A percentile compares a stretch with the other conserved stretches of the same genome.
Evolutionary conservation across 2,113 vertebrate genomes (phyloP).

Genomic region (Platysteira castanea): DNA sequence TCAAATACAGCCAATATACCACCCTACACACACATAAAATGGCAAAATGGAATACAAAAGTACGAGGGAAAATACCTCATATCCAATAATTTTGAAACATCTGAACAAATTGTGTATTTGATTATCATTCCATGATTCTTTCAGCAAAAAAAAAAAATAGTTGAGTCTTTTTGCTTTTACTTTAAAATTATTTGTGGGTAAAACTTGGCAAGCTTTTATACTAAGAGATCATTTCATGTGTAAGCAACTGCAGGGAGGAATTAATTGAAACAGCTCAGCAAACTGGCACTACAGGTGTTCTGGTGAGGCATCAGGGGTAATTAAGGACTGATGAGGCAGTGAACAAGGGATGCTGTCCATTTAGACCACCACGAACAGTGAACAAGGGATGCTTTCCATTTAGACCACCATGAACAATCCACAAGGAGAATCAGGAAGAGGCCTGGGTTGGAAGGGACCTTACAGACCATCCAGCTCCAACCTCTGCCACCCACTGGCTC

Average conservation of each 20-base stretch:
- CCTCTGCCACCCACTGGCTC: too few relatives aligned
- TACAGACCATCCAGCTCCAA: neutral
- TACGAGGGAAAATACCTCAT: neutral
- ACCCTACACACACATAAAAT: neutral
- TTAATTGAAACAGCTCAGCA: neutral
- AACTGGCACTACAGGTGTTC: neutral
- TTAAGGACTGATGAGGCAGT: neutral
- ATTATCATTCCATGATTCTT: neutral
- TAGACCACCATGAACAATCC: neutral
- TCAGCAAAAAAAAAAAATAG: neutral
- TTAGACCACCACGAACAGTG: too few relatives aligned
- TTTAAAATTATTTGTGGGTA: neutral
- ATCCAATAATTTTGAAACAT: neutral
- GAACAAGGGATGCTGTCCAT: too few relatives aligned
- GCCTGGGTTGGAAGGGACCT: neutral
- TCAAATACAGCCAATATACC: neutral
- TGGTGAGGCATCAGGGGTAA: neutral
- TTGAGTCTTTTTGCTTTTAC: neutral
- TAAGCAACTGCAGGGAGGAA: neutral
- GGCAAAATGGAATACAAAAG: neutral
- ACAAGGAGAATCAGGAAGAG: neutral
- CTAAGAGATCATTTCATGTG: neutral
- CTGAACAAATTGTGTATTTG: neutral
- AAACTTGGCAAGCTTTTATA: neutral
- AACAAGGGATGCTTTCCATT: neutral